Base-by-base conservation (phyloP, 2,113 vertebrate genomes). In the Protobothrops mucrosquamatus region DNA sequence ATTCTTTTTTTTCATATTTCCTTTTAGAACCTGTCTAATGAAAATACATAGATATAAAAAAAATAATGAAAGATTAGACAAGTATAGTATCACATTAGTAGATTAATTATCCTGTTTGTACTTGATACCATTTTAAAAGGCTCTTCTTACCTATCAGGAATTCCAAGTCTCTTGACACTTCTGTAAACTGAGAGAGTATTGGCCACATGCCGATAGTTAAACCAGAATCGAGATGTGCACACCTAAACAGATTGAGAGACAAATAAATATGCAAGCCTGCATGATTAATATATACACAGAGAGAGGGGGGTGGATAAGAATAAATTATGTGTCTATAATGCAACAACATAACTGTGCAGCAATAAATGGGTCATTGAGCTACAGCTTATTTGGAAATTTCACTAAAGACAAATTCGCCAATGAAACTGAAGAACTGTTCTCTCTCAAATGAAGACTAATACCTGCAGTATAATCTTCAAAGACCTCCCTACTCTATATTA, bases 221-320 rank as follows among this genome's bases (percentile, higher is more conserved):
- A 99, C 99, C 99, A 99, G 97, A 99, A 99, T 90, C 99, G 98
- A 85, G 99, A 99, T 0, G 99, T 99, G 56, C 99, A 99, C 89
- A 99, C 99, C 99, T 99, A 95, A 87, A 92, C 95, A 51, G 43
- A 93, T 95, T 74, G 91, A 94, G 93, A 94, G 89, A 59, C 94
- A 91, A 93, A 51, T n/a, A 51, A 8, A 51, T 51, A 51, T 51
- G 48, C 48, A 51, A 51, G 1, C 48, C 8, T 9, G 48, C 48
- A 51, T 51, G 48, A 9, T 51, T 51, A 51, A 51, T 9, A 51
- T 51, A 51, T 51, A 51, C 48, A 51, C 1, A 51, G 11, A n/a
- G 29, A 88, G 24, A 2, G n/a, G 93, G 94, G 95, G 12, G 9
- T 4, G 2, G 7, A 81, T 74, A 54, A 4, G 23, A 89, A 56